These are phyloP conservation scores for Hyles vespertilio DNA, from an alignment of 1,140 invertebrate species.

Conservation along the genomic window DNA sequence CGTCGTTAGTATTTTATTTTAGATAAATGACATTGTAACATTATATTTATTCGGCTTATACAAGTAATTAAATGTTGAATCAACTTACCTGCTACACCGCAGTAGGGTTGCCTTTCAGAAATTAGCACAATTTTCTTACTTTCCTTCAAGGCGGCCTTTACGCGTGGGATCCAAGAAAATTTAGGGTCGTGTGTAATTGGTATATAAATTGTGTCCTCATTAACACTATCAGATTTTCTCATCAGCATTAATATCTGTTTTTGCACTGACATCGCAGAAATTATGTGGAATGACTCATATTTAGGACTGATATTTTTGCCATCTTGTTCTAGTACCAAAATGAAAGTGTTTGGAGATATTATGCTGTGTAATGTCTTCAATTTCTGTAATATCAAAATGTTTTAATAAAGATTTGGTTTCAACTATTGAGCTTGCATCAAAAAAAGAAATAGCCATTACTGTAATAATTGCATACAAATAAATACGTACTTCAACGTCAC, in stretches of 20 bases:
- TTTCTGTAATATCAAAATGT: constrained; percentile 22
- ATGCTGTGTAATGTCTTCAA: constrained; percentile 12
- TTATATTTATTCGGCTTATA: too few species aligned
- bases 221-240: constrained; percentile 15
- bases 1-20: too few species aligned
- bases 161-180: constrained; percentile 27
- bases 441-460: too few species aligned
- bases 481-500: constrained; percentile 13
- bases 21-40: too few species aligned
- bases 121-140: constrained; percentile 24
- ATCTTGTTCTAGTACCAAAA: constrained; percentile 19
- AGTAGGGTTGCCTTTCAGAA: constrained; percentile 32
- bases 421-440: too few species aligned
- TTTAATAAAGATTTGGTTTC: too few species aligned
- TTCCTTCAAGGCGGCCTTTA: constrained; percentile 24
- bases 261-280: constrained; percentile 26
- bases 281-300: constrained; percentile 12
- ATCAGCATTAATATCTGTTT: constrained; percentile 27
- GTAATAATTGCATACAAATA: not conserved
- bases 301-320: constrained; percentile 15
- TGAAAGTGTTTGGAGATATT: constrained; percentile 14
- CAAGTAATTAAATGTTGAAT: too few species aligned
- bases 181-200: constrained; percentile 22
- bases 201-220: constrained; percentile 20
- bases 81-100: constrained; percentile 25